phyloP scores from a whole-genome alignment of 1,140 invertebrate genomes.

The Pseudomyrmex pallidus region DNA sequence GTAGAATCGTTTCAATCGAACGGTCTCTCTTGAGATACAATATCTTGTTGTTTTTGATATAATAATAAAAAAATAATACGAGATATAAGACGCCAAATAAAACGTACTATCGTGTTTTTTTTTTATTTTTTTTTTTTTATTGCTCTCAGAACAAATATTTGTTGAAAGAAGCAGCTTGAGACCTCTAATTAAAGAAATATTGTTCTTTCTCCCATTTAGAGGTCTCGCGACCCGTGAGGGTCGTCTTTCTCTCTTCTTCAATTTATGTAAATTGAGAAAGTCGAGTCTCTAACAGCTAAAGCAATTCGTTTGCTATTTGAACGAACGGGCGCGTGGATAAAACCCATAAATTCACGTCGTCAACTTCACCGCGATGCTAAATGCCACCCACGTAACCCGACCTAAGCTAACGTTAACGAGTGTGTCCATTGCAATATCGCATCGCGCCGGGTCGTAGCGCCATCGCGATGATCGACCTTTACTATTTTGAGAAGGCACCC shows the following conservation, averaged over 20 bases:
- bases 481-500: conserved; percentile 54
- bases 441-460: conserved; percentile 11
- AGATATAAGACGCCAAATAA: background rate
- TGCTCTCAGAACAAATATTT: background rate
- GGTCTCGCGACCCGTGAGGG: too few relatives aligned
- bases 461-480: conserved; percentile 34
- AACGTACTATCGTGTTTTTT: too few relatives aligned
- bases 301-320: conserved; percentile 5
- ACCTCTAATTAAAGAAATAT: too few relatives aligned
- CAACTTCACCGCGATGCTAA: conserved; percentile 49
- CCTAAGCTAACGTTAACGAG: conserved; percentile 63
- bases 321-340: conserved; percentile 7
- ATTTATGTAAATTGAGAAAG: conserved; percentile 9
- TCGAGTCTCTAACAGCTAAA: conserved; percentile 14
- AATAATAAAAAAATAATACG: background rate
- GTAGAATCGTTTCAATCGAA: conserved; percentile 39
- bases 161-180: background rate
- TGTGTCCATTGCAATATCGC: conserved; percentile 22
- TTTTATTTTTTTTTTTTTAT: background rate
- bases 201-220: too few relatives aligned
- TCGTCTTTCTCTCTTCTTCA: background rate
- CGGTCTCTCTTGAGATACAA: too few relatives aligned
- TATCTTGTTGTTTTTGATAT: too few relatives aligned
- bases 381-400: conserved; percentile 54
- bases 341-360: conserved; percentile 47